Evolutionary conservation across 1,140 invertebrate genomes (phyloP).

Genomic region (Lerema accius): DNA sequence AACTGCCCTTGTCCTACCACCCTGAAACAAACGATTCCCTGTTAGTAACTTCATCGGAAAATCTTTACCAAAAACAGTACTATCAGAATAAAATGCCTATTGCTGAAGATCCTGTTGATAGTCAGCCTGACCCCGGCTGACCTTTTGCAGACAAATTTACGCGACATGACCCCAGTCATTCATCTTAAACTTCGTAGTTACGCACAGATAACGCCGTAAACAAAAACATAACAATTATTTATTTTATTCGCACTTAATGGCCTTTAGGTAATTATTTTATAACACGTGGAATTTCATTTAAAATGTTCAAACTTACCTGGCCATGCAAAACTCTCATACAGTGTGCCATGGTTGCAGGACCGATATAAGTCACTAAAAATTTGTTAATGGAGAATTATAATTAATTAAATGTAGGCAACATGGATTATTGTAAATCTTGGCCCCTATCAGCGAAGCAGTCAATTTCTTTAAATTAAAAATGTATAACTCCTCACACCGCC

Average conservation of each 20-base stretch:
- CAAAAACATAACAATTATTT: conserved; percentile 41
- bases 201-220: conserved; percentile 59
- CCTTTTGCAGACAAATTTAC: conserved; percentile 52
- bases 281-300: conserved; percentile 49
- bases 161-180: conserved; percentile 61
- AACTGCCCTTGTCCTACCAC: conserved; percentile 72
- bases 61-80: not conserved
- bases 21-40: conserved; percentile 53
- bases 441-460: conserved; percentile 43
- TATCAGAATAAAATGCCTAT: conserved; percentile 5
- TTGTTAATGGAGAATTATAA: conserved; percentile 44
- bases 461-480: conserved; percentile 39
- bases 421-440: conserved; percentile 55
- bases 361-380: conserved; percentile 53
- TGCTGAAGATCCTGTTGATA: conserved; percentile 31
- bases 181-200: conserved; percentile 49
- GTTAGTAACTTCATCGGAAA: conserved; percentile 28
- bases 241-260: not conserved
- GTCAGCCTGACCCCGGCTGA: conserved; percentile 46
- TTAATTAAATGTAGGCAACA: conserved; percentile 64
- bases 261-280: conserved; percentile 23
- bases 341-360: conserved; percentile 86
- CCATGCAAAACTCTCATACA: conserved; percentile 89
- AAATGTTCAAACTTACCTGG: conserved; percentile 83
- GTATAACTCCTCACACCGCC: conserved; percentile 42